Conservation (phyloP, 2,888 invertebrate species). For the Ectemnius cavifrons region DNA sequence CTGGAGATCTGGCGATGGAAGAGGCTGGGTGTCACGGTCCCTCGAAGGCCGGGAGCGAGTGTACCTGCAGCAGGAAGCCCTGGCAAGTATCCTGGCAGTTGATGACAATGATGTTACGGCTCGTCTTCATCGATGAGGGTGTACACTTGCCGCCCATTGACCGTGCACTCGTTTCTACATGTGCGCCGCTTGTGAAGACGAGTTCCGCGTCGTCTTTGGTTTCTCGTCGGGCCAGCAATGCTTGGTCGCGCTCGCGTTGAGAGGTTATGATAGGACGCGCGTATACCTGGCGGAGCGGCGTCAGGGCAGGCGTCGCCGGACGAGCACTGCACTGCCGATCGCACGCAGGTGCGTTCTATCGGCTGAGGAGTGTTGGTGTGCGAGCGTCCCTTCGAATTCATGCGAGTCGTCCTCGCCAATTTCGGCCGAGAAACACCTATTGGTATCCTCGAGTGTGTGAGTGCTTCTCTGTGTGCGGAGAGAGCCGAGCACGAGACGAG, state of each 20-base stretch:
- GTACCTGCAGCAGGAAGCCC: neutral
- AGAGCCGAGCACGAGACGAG: neutral
- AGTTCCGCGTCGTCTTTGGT: neutral
- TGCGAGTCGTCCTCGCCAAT: neutral
- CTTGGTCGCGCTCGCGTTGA: neutral
- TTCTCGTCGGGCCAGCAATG: neutral
- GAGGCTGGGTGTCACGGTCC: neutral
- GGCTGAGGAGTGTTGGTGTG: neutral
- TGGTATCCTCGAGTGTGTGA: neutral
- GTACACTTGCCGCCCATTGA: neutral
- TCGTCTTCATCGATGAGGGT: slow-evolving; percentile 4
- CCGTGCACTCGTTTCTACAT: slow-evolving; percentile 13
- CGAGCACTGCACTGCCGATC: neutral
- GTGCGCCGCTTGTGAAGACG: slow-evolving; percentile 14
- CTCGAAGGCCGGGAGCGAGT: neutral
- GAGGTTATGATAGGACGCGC: neutral
- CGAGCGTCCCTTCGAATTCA: neutral
- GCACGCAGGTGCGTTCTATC: neutral
- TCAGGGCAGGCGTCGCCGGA: neutral
- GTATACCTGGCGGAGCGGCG: neutral
- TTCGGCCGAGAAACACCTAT: neutral
- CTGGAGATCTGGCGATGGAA: neutral
- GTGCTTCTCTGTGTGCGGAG: neutral
- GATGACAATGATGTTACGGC: neutral
- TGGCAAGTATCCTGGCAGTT: neutral